phyloP scores from a whole-genome alignment of 2,888 invertebrate genomes.

The Elegia similella region DNA sequence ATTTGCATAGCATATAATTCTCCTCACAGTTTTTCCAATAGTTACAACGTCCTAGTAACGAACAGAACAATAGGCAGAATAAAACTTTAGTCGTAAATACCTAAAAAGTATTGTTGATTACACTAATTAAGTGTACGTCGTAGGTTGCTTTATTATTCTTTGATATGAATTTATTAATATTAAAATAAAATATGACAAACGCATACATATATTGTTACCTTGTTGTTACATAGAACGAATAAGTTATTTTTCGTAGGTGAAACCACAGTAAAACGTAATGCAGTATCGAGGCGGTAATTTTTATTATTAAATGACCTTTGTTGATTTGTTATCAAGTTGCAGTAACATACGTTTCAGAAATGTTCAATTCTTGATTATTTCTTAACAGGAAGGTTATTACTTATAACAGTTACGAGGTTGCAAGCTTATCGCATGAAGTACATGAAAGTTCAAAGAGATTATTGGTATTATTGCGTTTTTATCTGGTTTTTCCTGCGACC shows the following conservation, averaged over 20 bases:
- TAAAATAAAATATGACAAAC: background rate
- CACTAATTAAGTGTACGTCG: background rate
- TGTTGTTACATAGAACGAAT: too few relatives aligned
- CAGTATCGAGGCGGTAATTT: too few relatives aligned
- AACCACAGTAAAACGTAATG: too few relatives aligned
- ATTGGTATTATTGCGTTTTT: background rate
- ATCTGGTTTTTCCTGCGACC: background rate
- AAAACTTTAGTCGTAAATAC: background rate
- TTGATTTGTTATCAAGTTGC: too few relatives aligned
- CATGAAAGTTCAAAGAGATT: constrained; percentile 4
- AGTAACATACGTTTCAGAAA: too few relatives aligned
- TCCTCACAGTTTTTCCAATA: too few relatives aligned
- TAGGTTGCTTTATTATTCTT: background rate
- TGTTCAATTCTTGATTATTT: background rate
- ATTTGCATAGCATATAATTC: background rate
- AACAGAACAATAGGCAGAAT: background rate
- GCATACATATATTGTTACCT: too few relatives aligned
- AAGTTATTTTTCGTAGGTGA: too few relatives aligned
- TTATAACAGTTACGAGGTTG: background rate
- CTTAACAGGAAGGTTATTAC: background rate
- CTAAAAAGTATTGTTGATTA: background rate
- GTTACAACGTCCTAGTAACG: background rate
- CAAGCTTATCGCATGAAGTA: background rate
- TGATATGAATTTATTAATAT: background rate
- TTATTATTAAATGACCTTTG: background rate